Percentiles rank a stretch among this genome's conserved stretches.
Evolutionary conservation across 1,140 invertebrate genomes (phyloP).

Genomic region (Ptiloglossa arizonensis): DNA sequence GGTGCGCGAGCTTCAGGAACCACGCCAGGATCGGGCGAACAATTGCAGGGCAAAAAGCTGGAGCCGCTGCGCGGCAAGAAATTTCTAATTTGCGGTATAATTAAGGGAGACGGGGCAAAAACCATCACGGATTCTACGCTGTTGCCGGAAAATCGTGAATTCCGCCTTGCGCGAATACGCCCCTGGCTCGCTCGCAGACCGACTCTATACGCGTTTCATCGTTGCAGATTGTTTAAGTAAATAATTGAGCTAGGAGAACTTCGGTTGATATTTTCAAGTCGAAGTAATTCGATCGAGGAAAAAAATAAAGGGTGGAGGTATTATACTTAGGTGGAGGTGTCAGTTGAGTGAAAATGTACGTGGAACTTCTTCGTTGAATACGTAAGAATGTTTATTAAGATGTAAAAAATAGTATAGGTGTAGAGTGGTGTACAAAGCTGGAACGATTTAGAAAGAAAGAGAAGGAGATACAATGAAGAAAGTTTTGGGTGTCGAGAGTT

Average conservation of each 20-base stretch:
- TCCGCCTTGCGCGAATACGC: conserved; percentile 68
- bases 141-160: conserved; percentile 70
- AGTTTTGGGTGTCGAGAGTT: too few relatives aligned
- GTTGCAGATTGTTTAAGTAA: conserved; percentile 10
- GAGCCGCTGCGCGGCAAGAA: conserved; percentile 74
- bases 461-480: too few relatives aligned
- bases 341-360: too few relatives aligned
- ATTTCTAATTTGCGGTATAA: conserved; percentile 81
- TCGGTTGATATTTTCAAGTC: not conserved
- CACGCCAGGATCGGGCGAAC: conserved; percentile 69
- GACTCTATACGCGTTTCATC: not conserved
- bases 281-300: too few relatives aligned
- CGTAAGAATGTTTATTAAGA: too few relatives aligned
- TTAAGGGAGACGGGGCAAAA: conserved; percentile 77
- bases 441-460: too few relatives aligned
- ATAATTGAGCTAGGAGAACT: conserved; percentile 2
- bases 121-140: conserved; percentile 74
- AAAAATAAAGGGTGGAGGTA: not conserved
- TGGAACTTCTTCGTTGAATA: too few relatives aligned
- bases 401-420: too few relatives aligned
- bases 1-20: conserved; percentile 62
- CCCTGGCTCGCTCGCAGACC: conserved; percentile 23
- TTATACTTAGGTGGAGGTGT: too few relatives aligned
- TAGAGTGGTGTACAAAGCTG: too few relatives aligned
- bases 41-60: conserved; percentile 75